Evolutionary conservation across 2,797 vertebrate genomes (phyloP), one percentile per base, ranked within the genome.

Genomic region (Varecia variegata): DNA sequence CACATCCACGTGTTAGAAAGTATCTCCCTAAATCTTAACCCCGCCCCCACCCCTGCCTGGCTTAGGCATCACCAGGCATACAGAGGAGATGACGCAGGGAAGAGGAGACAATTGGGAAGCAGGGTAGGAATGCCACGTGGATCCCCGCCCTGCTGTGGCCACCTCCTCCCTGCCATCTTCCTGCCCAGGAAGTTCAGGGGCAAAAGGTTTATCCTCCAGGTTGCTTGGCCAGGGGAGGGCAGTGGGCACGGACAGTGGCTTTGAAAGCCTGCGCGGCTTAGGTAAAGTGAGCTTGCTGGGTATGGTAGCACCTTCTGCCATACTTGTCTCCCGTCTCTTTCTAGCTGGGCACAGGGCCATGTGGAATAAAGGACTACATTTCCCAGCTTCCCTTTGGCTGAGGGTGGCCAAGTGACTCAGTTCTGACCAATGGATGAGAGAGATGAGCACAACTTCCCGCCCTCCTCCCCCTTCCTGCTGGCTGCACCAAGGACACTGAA

Each of bases 391-490:
- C 94, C 65, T 45, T 84, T 14, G 43, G 13, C 50, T 5, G 32
- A 32, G 11, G 0, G 1, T 7, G 25, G 12, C 27, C 90, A 50
- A 1, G 30, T 86, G 94, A 73, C 67, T 14, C 62, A 6, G 11
- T 80, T 95, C 40, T 74, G 52, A 17, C 88, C 80, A 96, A 97
- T 94, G 88, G 54, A 20, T 18, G 74, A 92, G 71, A 77, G 35
- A 3, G 1, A 68, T 50, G 54, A 18, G 5, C 4, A 2, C 50
- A 6, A 1, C 30, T n/a, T 35, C 23, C 40, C 7, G 30, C 20
- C 20, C 9, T 2, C 0, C 2, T 3, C 5, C 32, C 12, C 13
- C 10, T 45, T 77, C 10, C 30, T 0, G 32, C 43, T 21, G 65
- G 27, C 4, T n/a, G 47, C 47, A 25, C 35, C 11, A 0, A 35